Evolutionary conservation across 2,888 invertebrate genomes (phyloP).

Genomic region (Deilephila elpenor): DNA sequence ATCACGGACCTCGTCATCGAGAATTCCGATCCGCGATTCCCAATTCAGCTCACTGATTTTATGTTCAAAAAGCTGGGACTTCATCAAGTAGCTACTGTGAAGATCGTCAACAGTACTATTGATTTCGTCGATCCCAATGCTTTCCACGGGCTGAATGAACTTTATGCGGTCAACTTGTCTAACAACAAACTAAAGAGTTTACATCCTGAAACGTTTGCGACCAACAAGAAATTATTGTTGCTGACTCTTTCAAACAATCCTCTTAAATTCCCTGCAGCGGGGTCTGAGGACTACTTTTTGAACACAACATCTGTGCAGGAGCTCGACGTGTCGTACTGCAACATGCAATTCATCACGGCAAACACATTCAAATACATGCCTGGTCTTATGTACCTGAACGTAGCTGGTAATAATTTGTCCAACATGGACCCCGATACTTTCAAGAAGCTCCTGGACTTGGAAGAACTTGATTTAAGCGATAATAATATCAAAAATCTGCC

Average conservation of each 20-base stretch:
- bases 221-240: constrained; percentile 86
- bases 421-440: constrained; percentile 86
- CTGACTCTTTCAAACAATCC: constrained; percentile 88
- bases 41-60: constrained; percentile 85
- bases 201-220: constrained; percentile 88
- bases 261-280: constrained; percentile 76
- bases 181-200: constrained; percentile 87
- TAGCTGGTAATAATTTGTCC: constrained; percentile 87
- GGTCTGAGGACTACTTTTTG: constrained; percentile 79
- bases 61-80: constrained; percentile 87
- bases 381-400: constrained; percentile 87
- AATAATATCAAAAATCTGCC: constrained; percentile 88
- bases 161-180: constrained; percentile 88
- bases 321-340: constrained; percentile 89
- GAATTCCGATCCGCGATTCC: constrained; percentile 84
- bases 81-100: constrained; percentile 87
- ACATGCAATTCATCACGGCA: constrained; percentile 86
- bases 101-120: constrained; percentile 89
- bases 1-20: constrained; percentile 88
- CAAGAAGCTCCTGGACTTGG: constrained; percentile 86
- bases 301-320: constrained; percentile 88
- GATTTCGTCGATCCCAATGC: constrained; percentile 87
- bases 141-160: constrained; percentile 87
- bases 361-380: constrained; percentile 87
- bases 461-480: constrained; percentile 89